A percentile compares a stretch with the other conserved stretches of the same genome.
These are phyloP conservation scores for Metaphire vulgaris DNA, from an alignment of 1,140 invertebrate species.

Conservation along the genomic window DNA sequence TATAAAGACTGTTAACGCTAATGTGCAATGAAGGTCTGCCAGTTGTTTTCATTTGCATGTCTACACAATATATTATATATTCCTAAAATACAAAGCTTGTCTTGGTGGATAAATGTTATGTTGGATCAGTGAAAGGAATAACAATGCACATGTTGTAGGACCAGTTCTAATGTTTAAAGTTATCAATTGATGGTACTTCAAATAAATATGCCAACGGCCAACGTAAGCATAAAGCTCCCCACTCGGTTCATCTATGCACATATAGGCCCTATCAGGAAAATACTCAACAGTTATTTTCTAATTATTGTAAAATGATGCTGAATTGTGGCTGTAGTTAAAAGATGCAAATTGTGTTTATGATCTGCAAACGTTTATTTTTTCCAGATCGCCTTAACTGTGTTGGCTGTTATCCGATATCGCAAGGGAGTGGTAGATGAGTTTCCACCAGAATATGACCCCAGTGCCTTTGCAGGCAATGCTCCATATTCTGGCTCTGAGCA, in stretches of 20 bases:
- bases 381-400: constrained; percentile 80
- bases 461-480: not conserved
- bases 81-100: too few relatives aligned
- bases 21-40: too few relatives aligned
- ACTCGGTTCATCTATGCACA: not conserved
- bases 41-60: too few relatives aligned
- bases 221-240: not conserved
- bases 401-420: constrained; percentile 84
- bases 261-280: too few relatives aligned
- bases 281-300: not conserved
- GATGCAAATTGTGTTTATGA: not conserved
- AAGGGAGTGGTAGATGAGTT: constrained; percentile 79
- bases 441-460: constrained; percentile 55
- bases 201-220: too few relatives aligned
- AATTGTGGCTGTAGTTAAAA: not conserved
- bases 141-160: too few relatives aligned
- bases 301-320: not conserved
- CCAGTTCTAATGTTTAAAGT: too few relatives aligned
- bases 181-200: too few relatives aligned
- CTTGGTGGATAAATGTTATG: too few relatives aligned
- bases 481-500: not conserved
- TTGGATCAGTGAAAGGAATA: too few relatives aligned
- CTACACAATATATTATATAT: too few relatives aligned
- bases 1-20: too few relatives aligned
- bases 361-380: not conserved